Evolutionary conservation across 2,888 invertebrate genomes (phyloP).

Genomic region (Spialia ferax): DNA sequence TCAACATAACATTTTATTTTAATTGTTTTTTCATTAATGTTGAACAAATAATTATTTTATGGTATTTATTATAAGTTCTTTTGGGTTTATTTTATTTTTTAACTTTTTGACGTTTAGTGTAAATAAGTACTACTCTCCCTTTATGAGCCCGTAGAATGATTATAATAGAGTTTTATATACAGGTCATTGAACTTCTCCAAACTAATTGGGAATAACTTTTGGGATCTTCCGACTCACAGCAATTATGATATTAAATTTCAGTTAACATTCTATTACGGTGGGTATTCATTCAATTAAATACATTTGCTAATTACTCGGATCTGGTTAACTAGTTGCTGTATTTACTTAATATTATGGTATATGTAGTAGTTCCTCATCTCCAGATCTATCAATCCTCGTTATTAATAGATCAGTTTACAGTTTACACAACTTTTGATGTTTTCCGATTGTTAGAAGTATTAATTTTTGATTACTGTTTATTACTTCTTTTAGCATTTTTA

Average conservation of each 20-base stretch:
- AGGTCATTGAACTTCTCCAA: not conserved
- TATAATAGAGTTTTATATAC: not conserved
- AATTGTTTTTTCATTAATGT: too few relatives aligned
- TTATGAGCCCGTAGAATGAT: too few relatives aligned
- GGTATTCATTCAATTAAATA: not conserved
- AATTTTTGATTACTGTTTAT: slow-evolving; percentile 5
- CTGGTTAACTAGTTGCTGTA: slow-evolving; percentile 43
- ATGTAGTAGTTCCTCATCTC: slow-evolving; percentile 54
- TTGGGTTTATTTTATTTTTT: too few relatives aligned
- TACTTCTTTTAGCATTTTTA: too few relatives aligned
- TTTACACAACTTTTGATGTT: not conserved
- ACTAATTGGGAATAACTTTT: not conserved
- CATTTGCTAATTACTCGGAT: slow-evolving; percentile 11
- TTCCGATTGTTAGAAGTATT: not conserved
- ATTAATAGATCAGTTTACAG: slow-evolving; percentile 47
- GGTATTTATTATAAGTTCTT: too few relatives aligned
- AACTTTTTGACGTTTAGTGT: too few relatives aligned
- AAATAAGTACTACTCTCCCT: too few relatives aligned
- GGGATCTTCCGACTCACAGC: not conserved
- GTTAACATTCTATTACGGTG: not conserved
- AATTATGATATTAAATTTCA: not conserved
- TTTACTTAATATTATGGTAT: slow-evolving; percentile 47
- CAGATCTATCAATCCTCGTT: slow-evolving; percentile 66
- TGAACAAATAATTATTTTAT: too few relatives aligned
- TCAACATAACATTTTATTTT: too few relatives aligned